phyloP scores from a whole-genome alignment of 2,113 vertebrate species.

The Dipodomys stephensi region DNA sequence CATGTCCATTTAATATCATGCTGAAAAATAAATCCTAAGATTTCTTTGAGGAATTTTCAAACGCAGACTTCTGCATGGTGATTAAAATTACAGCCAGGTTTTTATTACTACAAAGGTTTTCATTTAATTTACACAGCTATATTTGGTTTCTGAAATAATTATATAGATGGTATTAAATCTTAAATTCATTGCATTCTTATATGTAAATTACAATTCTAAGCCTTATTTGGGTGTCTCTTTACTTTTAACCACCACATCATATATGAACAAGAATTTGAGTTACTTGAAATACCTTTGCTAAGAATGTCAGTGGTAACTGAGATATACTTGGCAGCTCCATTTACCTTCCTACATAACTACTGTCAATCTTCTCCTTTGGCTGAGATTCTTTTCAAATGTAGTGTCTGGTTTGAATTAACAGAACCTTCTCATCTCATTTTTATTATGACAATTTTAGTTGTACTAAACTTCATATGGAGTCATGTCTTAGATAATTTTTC shows the following conservation, averaged over 20 bases:
- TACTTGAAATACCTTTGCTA: constrained; percentile 58
- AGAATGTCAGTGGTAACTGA: constrained; percentile 15
- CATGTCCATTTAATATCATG: constrained; percentile 63
- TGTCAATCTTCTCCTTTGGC: constrained; percentile 47
- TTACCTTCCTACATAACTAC: constrained; percentile 39
- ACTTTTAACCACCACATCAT: constrained; percentile 42
- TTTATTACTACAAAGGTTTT: constrained; percentile 75
- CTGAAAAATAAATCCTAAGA: constrained; percentile 72
- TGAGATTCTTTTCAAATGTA: constrained; percentile 24
- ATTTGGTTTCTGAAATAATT: constrained; percentile 77
- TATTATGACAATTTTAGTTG: constrained; percentile 30
- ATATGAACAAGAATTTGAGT: constrained; percentile 15
- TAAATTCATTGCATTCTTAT: constrained; percentile 53
- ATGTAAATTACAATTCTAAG: constrained; percentile 56
- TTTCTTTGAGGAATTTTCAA: constrained; percentile 66
- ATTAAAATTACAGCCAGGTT: constrained; percentile 63
- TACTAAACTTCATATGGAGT: not conserved
- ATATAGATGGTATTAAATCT: constrained; percentile 59
- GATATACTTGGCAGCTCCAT: constrained; percentile 46
- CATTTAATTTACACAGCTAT: constrained; percentile 69
- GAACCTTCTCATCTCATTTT: constrained; percentile 43
- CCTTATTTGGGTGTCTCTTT: constrained; percentile 42
- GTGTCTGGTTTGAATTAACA: constrained; percentile 38
- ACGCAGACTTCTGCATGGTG: constrained; percentile 53
- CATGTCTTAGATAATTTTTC: not conserved